These are phyloP conservation scores for Julus scanicus DNA, from an alignment of 2,888 invertebrate species.

Conservation along the genomic window DNA sequence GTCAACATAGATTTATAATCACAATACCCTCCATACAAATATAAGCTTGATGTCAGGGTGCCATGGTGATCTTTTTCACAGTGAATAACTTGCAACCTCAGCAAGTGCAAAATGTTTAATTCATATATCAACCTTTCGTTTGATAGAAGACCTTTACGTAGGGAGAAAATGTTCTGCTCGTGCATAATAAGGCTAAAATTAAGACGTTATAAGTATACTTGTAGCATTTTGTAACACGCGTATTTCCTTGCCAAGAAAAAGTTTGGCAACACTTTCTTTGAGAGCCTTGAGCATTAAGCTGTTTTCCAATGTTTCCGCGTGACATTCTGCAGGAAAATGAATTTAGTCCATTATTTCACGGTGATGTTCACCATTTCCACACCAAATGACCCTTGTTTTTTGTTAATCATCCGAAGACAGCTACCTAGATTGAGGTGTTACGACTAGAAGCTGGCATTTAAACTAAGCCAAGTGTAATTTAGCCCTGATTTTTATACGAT, in stretches of 20 bases:
- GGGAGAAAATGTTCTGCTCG: constrained; percentile 37
- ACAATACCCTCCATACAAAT: constrained; percentile 24
- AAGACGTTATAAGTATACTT: constrained; percentile 3
- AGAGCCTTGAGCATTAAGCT: constrained; percentile 3
- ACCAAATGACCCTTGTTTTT: background rate
- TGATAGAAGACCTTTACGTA: constrained; percentile 8
- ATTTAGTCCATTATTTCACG: constrained; percentile 23
- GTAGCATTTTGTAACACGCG: constrained; percentile 39
- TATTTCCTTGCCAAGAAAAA: constrained; percentile 23
- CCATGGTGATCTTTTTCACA: constrained; percentile 43
- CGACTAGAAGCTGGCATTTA: no score
- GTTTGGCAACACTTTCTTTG: background rate
- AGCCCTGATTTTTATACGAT: no score
- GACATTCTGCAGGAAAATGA: background rate
- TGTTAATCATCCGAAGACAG: background rate
- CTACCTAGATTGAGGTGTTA: background rate
- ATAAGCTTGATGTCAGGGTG: constrained; percentile 4
- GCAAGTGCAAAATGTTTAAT: constrained; percentile 36
- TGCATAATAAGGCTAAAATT: constrained; percentile 46
- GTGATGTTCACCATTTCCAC: background rate
- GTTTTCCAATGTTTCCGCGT: background rate
- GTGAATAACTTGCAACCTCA: constrained; percentile 43
- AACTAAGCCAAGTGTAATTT: no score
- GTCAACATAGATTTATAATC: constrained; percentile 40
- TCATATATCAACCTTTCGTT: constrained; percentile 42